Base-by-base conservation (phyloP, 2,888 invertebrate genomes). In the Cryptosula pallasiana region DNA sequence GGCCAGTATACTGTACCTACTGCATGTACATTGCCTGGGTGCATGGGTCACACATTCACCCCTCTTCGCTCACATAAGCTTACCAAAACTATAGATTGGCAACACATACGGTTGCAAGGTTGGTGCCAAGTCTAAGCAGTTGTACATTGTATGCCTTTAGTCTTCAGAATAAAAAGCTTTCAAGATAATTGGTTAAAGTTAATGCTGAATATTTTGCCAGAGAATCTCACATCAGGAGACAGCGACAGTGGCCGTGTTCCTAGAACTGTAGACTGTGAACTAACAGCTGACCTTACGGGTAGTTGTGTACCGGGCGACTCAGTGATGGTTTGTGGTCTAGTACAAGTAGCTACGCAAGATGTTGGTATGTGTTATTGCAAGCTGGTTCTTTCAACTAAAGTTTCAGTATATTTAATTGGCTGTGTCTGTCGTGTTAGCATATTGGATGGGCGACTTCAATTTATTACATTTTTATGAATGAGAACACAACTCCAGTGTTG, bases 281-380 rank as follows among this genome's bases (percentile, higher is more conserved):
- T 96, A 5, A 89, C 90, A 71, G 89, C 91, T 74, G 94, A 94
- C 85, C 86, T 95, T 63, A 93, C 94, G 0, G 91, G 92, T 76
- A 87, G 89, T 32, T 92, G 94, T 76, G 89, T 91, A 76, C 93
- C 95, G 16, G 96, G 96, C 0, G 94, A 95, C 86, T 90, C 93
- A 77, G 88, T 96, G 0, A 91, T 91, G 20, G 87, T 96, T 13
- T 91, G 91, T 72, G 97, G 96, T 36, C 89, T 94, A 75, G 89
- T 96, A 27, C 93, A 92, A 75, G 83, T 83, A 2, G 81, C 81
- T 76, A 81, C 78, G 75, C 76, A 80, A 1, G 81, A 81, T 74
- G 80, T 83, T 78, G 82, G 82, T 82, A 74, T 20, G n/a, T n/a
- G n/a, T n/a, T n/a, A n/a, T n/a, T n/a, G n/a, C n/a, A n/a, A n/a